Base-by-base conservation (phyloP, 2,888 invertebrate genomes). In the Dorcus hopei region DNA sequence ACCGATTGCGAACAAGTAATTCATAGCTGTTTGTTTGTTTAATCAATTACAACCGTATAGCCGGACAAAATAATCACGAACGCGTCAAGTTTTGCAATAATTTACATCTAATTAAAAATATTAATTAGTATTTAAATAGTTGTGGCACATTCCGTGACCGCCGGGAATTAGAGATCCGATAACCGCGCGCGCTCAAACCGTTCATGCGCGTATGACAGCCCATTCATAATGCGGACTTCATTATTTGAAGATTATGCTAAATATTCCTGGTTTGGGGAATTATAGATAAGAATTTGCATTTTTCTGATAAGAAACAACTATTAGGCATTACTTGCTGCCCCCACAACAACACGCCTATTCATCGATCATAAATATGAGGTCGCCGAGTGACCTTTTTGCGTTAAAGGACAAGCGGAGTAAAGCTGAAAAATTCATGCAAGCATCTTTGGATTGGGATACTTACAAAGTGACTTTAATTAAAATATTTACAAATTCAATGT, bases 231-330 rank as follows among this genome's bases (percentile, higher is more conserved):
- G 63, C 67, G 68, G 63, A 72, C 71, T 74, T 72, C 72, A 70
- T 74, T 74, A 74, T 74, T 72, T 68, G 72, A 71, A 72, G 72
- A 73, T 73, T 74, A 74, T 74, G 73, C 68, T 72, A 73, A 74
- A 71, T 71, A 71, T 68, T 65, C 60, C 57, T 58, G 65, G 66
- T 71, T 72, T 69, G 63, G 70, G 68, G 65, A 70, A 68, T 70
- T 71, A 68, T 68, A 63, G 71, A 73, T 73, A 70, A 66, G 67
- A 72, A 74, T 74, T 74, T 70, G 72, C 73, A 74, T 74, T 71
- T 72, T 66, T 62, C 60, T 60, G 74, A 74, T 74, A 74, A 73
- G 69, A 64, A 63, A 66, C 61, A 65, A 61, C 70, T 70, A 73
- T 72, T 73, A 72, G 69, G 69, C 70, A 70, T 70, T 65, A 62